Base-by-base conservation (phyloP, 2,113 vertebrate species). In the Platysternon megacephalum region DNA sequence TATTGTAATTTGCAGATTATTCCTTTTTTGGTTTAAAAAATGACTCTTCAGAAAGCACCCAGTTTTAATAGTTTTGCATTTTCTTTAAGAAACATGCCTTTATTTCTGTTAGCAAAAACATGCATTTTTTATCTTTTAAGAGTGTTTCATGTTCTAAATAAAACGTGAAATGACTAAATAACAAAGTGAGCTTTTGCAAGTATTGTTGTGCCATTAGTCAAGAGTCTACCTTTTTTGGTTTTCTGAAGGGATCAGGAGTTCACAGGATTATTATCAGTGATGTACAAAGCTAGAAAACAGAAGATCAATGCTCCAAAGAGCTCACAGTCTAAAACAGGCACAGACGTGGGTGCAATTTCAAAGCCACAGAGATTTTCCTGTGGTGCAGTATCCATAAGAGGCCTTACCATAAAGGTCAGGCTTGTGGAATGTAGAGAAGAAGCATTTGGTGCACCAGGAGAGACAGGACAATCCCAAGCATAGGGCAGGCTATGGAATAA, bases 211-310 rank as follows among this genome's bases (percentile, higher is more conserved):
- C 42, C 39, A 92, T 92, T 48, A 87, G 96, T 72, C 90, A 97
- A 96, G 79, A 56, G 0, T 92, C 91, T 92, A 74, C 88, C 22
- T 88, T 80, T 84, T 94, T 65, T 81, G 87, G 88, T 74, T 79
- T 96, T 90, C 86, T 5, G 49, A 92, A 84, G 85, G 96, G 95
- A 94, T 56, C 89, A 93, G 83, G 87, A 92, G 11, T 78, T 90
- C 79, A 79, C 51, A 68, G 84, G 91, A 28, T 93, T 90, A 89
- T 94, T 89, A 94, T 44, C 48, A 89, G 91, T 90, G 86, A 79
- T 46, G 2, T 26, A 78, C 12, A 46, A 46, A 46, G 74, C 42
- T 44, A 29, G 42, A 78, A 44, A 78, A 78, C 11, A 29, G 39
- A 76, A 76, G 22, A 29, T 28, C 13, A 26, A 44, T 46, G 26